Evolutionary conservation across 2,888 invertebrate genomes (phyloP).

Genomic region (Iselma pallidipennis): DNA sequence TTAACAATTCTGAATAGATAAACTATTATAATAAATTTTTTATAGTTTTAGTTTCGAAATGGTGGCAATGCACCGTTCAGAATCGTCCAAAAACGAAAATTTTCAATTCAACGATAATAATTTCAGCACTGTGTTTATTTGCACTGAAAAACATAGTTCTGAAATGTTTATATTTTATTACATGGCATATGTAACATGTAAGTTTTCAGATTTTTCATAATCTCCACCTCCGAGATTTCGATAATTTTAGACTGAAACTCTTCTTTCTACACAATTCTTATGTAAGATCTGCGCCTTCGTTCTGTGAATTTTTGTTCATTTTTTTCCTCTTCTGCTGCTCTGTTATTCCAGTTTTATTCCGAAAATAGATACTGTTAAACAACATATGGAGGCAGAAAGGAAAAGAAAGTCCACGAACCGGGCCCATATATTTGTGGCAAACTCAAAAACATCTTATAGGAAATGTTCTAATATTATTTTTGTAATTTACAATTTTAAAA

Average conservation of each 20-base stretch:
- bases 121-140: neutral
- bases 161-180: conserved; percentile 22
- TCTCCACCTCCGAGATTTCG: neutral
- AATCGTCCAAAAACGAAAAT: no score
- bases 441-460: no score
- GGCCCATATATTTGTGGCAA: no score
- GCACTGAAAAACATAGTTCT: neutral
- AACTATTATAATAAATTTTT: neutral
- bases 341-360: neutral
- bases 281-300: neutral
- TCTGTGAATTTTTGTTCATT: no score
- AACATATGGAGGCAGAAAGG: neutral
- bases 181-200: conserved; percentile 23
- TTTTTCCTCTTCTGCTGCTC: neutral
- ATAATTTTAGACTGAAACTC: neutral
- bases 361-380: neutral
- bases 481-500: neutral
- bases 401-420: neutral
- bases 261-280: neutral
- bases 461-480: neutral
- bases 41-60: no score
- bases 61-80: no score
- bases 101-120: neutral
- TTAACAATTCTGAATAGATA: neutral
- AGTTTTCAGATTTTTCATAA: conserved; percentile 13